A percentile compares a stretch with the other conserved stretches of the same genome.
phyloP scores from a whole-genome alignment of 2,888 invertebrate genomes.

The Agrotis exclamationis region DNA sequence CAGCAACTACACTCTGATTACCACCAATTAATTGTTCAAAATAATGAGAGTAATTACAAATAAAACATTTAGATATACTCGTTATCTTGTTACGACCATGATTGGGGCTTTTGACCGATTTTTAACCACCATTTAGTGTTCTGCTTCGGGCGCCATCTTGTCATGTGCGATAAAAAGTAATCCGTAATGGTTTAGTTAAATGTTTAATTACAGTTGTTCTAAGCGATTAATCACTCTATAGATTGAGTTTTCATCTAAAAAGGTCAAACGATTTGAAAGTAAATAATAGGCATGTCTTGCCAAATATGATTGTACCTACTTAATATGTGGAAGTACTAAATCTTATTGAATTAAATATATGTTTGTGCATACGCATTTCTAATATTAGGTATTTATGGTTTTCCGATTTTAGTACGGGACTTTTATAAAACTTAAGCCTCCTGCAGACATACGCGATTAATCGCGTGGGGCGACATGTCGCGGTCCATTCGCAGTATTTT shows the following conservation, averaged over 20 bases:
- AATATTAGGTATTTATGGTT: not conserved
- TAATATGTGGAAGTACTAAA: not conserved
- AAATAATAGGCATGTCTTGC: constrained; percentile 45
- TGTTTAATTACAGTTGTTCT: constrained; percentile 82
- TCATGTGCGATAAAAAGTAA: constrained; percentile 67
- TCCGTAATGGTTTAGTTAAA: constrained; percentile 79
- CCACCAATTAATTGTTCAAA: constrained; percentile 54
- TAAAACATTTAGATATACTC: constrained; percentile 60
- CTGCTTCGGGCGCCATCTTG: constrained; percentile 76
- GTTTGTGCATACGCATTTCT: not conserved
- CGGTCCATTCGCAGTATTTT: no score
- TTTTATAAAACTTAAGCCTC: no score
- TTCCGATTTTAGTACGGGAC: not conserved
- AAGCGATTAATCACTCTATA: constrained; percentile 80
- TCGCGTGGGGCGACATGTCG: no score
- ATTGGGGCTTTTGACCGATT: constrained; percentile 69
- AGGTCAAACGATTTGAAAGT: constrained; percentile 72
- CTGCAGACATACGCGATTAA: no score
- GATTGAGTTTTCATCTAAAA: constrained; percentile 80
- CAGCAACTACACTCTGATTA: constrained; percentile 43
- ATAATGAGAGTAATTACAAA: constrained; percentile 60
- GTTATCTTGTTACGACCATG: constrained; percentile 60
- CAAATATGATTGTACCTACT: constrained; percentile 32
- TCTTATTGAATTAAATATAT: constrained; percentile 6
- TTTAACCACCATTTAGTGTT: constrained; percentile 70